Percentiles rank a stretch among this genome's conserved stretches.
Conservation (phyloP, 1,140 invertebrate genomes). For the Papilio polyxenes region DNA sequence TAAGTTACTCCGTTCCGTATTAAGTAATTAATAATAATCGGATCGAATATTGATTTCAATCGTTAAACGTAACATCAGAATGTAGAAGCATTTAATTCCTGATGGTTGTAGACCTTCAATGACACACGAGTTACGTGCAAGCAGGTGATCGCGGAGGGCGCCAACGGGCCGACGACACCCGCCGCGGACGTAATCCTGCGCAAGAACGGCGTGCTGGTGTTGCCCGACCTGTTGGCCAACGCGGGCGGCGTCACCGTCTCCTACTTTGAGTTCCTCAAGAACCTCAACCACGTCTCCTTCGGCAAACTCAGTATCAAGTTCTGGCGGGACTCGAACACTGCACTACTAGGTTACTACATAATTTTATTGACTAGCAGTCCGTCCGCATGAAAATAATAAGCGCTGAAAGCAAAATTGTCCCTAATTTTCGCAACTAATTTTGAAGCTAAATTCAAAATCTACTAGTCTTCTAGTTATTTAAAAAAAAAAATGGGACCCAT, state of each 20-base stretch:
- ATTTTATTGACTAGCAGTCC: not conserved
- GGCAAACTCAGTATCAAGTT: constrained; percentile 94
- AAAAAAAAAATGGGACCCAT: too few species aligned
- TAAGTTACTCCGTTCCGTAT: too few species aligned
- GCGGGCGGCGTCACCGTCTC: constrained; percentile 92
- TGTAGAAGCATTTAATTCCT: too few species aligned
- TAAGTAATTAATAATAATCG: too few species aligned
- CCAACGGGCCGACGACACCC: constrained; percentile 94
- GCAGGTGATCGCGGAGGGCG: constrained; percentile 86
- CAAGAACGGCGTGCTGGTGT: constrained; percentile 88
- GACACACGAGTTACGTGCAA: constrained; percentile 34
- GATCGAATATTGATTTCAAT: too few species aligned
- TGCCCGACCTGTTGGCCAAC: constrained; percentile 93
- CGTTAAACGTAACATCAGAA: too few species aligned
- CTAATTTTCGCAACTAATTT: too few species aligned
- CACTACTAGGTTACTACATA: constrained; percentile 52
- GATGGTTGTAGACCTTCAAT: not conserved
- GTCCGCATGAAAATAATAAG: too few species aligned
- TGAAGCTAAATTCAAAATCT: too few species aligned
- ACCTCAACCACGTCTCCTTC: constrained; percentile 88
- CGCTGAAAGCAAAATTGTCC: too few species aligned
- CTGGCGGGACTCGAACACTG: constrained; percentile 88
- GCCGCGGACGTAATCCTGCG: constrained; percentile 88
- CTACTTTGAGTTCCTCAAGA: constrained; percentile 86
- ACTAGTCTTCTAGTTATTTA: too few species aligned